phyloP scores from a whole-genome alignment of 2,888 invertebrate genomes.

The Parnassius orleans region DNA sequence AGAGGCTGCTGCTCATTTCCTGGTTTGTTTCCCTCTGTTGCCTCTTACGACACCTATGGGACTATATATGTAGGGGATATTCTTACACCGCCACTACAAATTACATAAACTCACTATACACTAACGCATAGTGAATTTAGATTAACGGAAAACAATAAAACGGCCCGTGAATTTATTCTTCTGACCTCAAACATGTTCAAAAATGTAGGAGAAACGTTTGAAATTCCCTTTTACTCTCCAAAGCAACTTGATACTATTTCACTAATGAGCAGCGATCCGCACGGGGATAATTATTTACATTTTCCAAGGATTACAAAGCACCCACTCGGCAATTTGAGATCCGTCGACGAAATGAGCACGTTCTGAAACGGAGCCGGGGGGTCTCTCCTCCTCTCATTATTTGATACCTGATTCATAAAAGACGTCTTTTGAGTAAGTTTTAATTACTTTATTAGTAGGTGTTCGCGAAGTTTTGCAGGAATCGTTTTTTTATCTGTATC shows the following conservation, averaged over 20 bases:
- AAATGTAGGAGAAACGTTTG: slow-evolving; percentile 5
- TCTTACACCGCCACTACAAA: too few species aligned
- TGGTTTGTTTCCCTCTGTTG: too few species aligned
- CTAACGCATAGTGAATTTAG: background rate
- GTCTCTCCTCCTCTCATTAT: slow-evolving; percentile 5
- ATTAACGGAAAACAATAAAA: background rate
- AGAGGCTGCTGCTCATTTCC: too few species aligned
- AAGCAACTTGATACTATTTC: slow-evolving; percentile 20
- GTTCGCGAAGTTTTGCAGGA: background rate
- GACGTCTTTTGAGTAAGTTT: slow-evolving; percentile 6
- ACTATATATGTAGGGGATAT: too few species aligned
- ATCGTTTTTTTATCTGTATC: background rate
- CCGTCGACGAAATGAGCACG: slow-evolving; percentile 8
- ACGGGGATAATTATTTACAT: slow-evolving; percentile 21
- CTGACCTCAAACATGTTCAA: background rate
- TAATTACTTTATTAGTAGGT: slow-evolving; percentile 15
- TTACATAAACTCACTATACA: too few species aligned
- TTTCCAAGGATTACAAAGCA: slow-evolving; percentile 20
- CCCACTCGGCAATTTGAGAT: slow-evolving; percentile 18
- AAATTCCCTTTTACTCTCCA: slow-evolving; percentile 2
- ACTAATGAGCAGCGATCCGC: slow-evolving; percentile 23
- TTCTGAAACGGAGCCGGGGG: slow-evolving; percentile 9
- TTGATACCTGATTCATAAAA: slow-evolving; percentile 23
- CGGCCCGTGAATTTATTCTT: background rate
- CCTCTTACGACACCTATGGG: too few species aligned